A percentile compares a stretch with the other conserved stretches of the same genome.
These are phyloP conservation scores for Pelodytes ibericus DNA, from an alignment of 2,797 vertebrate species.

Conservation along the genomic window DNA sequence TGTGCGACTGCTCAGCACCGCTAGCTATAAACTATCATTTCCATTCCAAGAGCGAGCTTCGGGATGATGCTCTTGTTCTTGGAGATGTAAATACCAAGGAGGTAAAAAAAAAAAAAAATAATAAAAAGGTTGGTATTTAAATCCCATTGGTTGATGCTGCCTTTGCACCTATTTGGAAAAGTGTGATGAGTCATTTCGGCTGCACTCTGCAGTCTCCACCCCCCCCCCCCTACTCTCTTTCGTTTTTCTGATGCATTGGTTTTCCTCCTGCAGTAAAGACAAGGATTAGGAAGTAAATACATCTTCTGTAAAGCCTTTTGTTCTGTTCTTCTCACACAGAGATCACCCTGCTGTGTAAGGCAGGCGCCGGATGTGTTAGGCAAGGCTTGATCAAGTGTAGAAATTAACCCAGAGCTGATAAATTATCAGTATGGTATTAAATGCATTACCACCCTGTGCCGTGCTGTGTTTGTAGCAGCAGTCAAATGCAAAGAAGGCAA, in stretches of 20 bases:
- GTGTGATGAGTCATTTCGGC: conserved; percentile 8
- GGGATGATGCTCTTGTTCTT: neutral
- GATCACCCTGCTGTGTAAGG: conserved; percentile 13
- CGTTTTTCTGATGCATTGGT: neutral
- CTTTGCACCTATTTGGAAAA: conserved; percentile 16
- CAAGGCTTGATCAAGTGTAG: neutral
- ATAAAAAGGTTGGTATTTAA: neutral
- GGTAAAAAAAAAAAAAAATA: neutral
- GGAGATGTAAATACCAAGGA: conserved; percentile 8
- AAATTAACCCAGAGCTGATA: neutral
- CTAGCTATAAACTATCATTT: neutral
- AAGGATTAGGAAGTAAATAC: neutral
- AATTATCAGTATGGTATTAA: too few species aligned
- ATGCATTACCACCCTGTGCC: neutral
- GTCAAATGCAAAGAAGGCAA: neutral
- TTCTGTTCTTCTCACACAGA: conserved; percentile 31
- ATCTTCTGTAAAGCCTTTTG: conserved; percentile 19
- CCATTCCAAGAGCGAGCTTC: neutral
- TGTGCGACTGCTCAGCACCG: neutral
- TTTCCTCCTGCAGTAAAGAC: conserved; percentile 14
- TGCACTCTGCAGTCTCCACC: conserved; percentile 14
- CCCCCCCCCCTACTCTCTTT: too few species aligned
- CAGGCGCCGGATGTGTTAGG: neutral
- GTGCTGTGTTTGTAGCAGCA: neutral
- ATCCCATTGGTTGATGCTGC: conserved; percentile 8